Conservation (phyloP, 1,140 invertebrate genomes). For the Drosophila tani region DNA sequence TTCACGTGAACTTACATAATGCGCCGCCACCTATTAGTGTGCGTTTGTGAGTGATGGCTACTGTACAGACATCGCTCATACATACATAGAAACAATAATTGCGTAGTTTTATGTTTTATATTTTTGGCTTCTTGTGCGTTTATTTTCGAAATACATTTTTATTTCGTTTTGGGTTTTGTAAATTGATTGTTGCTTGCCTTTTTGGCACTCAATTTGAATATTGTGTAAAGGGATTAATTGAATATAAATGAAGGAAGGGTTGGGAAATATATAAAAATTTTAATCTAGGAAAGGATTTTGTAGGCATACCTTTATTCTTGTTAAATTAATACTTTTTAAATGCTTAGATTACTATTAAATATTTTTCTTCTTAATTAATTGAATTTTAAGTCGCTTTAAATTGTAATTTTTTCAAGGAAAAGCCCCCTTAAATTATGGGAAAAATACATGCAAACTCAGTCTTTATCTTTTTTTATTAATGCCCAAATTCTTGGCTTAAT, state of each 20-base stretch:
- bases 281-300: not conserved
- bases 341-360: too few species aligned
- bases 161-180: slow-evolving; percentile 33
- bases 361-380: too few species aligned
- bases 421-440: not conserved
- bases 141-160: slow-evolving; percentile 64
- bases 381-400: not conserved
- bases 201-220: slow-evolving; percentile 58
- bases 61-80: slow-evolving; percentile 29
- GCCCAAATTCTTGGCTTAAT: slow-evolving; percentile 9
- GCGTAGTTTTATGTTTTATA: slow-evolving; percentile 30
- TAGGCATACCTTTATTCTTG: too few species aligned
- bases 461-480: not conserved
- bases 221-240: slow-evolving; percentile 41
- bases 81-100: slow-evolving; percentile 27
- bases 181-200: slow-evolving; percentile 29
- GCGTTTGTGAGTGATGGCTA: slow-evolving; percentile 11
- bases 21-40: not conserved
- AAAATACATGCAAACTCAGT: not conserved
- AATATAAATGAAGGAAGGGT: not conserved
- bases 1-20: slow-evolving; percentile 70
- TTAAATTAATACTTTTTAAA: too few species aligned
- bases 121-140: slow-evolving; percentile 49
- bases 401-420: too few species aligned
- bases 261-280: not conserved